A percentile compares a stretch with the other conserved stretches of the same genome.
These are phyloP conservation scores for Podarcis cretensis DNA, from an alignment of 2,113 vertebrate species.

Conservation along the genomic window DNA sequence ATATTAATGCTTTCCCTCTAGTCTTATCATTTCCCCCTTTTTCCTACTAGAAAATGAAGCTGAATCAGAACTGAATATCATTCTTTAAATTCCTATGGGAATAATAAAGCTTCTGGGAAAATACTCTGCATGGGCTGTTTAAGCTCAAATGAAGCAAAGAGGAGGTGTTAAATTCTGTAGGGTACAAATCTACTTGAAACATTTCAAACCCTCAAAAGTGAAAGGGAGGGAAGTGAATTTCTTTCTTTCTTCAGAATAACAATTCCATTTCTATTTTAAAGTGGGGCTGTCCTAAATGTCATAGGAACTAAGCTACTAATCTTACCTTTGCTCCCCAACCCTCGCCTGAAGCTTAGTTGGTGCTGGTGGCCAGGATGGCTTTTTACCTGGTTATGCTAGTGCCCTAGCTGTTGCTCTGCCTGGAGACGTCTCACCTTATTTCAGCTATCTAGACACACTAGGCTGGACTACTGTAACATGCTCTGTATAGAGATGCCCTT, in stretches of 20 bases:
- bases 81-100: background rate
- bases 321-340: no score
- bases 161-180: slow-evolving; percentile 16
- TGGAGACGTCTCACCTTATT: no score
- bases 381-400: no score
- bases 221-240: background rate
- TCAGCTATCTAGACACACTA: no score
- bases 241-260: background rate
- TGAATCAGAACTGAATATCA: background rate
- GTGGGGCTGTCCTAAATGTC: background rate
- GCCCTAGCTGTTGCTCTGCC: no score
- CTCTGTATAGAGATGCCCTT: no score
- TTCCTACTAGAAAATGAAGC: background rate
- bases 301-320: background rate
- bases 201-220: background rate
- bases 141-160: slow-evolving; percentile 16
- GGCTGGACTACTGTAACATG: no score
- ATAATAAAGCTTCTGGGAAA: slow-evolving; percentile 29
- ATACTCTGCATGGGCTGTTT: slow-evolving; percentile 16
- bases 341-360: no score
- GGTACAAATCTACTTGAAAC: background rate
- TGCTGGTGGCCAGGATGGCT: no score
- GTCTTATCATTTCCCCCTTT: background rate
- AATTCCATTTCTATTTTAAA: background rate
- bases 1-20: background rate